These are phyloP conservation scores for Iphiclides podalirius DNA, from an alignment of 2,888 invertebrate species.

Conservation along the genomic window DNA sequence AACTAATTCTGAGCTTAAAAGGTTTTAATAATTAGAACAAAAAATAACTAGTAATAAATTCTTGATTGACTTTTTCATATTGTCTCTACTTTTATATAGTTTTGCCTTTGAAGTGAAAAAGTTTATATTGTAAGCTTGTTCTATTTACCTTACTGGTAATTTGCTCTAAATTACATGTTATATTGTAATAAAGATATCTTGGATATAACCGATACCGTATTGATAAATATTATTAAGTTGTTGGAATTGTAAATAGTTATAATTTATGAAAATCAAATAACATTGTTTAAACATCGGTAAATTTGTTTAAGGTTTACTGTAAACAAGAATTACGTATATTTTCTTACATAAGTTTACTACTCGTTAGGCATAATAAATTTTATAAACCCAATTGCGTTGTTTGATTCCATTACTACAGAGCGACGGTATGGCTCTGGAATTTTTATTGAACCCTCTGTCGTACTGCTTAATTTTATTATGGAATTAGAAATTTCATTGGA, in stretches of 20 bases:
- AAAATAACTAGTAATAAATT: no score
- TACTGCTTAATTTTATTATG: constrained; percentile 37
- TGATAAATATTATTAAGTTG: constrained; percentile 40
- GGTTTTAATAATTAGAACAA: no score
- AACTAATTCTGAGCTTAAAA: no score
- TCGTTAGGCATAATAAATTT: constrained; percentile 65
- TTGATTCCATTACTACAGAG: constrained; percentile 25
- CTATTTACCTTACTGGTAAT: no score
- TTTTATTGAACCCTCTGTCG: constrained; percentile 22
- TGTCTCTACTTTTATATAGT: no score
- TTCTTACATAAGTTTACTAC: constrained; percentile 53
- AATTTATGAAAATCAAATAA: constrained; percentile 52
- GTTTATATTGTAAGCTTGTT: no score
- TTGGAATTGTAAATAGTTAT: constrained; percentile 51
- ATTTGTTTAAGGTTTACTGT: constrained; percentile 26
- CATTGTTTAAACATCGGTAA: constrained; percentile 3
- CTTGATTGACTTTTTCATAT: no score
- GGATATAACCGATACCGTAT: no score
- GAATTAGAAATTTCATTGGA: constrained; percentile 41
- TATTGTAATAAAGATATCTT: no score
- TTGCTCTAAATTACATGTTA: no score
- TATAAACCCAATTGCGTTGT: constrained; percentile 41
- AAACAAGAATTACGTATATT: constrained; percentile 48
- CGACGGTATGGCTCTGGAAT: not conserved
- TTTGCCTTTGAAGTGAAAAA: no score